These are phyloP conservation scores for Hemiscyllium ocellatum DNA, from an alignment of 2,113 vertebrate species.

Conservation along the genomic window DNA sequence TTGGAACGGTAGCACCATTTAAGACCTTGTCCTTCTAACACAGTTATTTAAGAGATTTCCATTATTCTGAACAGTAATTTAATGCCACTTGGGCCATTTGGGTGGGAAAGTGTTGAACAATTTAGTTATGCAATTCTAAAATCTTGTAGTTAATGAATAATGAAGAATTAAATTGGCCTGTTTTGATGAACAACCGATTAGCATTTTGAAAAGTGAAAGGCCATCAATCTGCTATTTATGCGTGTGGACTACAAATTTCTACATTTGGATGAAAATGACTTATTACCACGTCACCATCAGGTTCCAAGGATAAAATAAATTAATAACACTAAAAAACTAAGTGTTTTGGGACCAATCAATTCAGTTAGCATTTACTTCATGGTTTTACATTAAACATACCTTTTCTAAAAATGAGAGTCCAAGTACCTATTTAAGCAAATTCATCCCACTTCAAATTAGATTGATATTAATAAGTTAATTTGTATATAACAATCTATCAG, in stretches of 20 bases:
- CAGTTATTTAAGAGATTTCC: slow-evolving; percentile 3
- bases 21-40: background rate
- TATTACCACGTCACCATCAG: background rate
- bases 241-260: slow-evolving; percentile 7
- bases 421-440: background rate
- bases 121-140: background rate
- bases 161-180: slow-evolving; percentile 15
- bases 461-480: slow-evolving; percentile 13
- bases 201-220: slow-evolving; percentile 14
- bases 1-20: slow-evolving; percentile 3
- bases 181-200: slow-evolving; percentile 31
- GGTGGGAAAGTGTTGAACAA: slow-evolving; percentile 25
- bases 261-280: slow-evolving; percentile 5
- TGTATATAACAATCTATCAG: background rate
- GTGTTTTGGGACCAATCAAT: slow-evolving; percentile 1
- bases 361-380: background rate
- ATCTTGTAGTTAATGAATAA: slow-evolving; percentile 26
- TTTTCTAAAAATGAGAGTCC: background rate
- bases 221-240: slow-evolving; percentile 14
- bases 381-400: background rate
- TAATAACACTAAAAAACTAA: slow-evolving; percentile 20
- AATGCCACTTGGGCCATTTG: background rate
- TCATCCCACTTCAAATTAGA: background rate
- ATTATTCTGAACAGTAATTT: background rate
- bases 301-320: background rate